Percentiles rank a stretch among this genome's conserved stretches.
These are phyloP conservation scores for Rotaria macrura DNA, from an alignment of 2,888 invertebrate species.

Conservation along the genomic window DNA sequence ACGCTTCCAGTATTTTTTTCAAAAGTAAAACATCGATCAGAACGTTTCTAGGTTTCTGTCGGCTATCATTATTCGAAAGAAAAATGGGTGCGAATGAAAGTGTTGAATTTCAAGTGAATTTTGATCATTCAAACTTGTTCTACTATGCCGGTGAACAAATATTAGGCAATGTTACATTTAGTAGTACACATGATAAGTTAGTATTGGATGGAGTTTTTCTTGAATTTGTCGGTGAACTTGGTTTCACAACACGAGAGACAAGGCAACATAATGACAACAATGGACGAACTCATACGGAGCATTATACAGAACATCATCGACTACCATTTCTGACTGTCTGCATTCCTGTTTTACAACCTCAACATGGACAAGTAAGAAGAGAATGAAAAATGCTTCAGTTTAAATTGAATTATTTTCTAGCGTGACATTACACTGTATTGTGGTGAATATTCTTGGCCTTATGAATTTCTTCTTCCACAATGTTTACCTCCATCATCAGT, in stretches of 20 bases:
- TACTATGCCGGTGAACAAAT: too few species aligned
- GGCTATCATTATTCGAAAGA: too few species aligned
- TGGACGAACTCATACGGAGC: not conserved
- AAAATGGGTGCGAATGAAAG: constrained; percentile 7
- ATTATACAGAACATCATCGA: constrained; percentile 8
- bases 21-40: not conserved
- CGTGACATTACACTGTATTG: not conserved
- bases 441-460: not conserved
- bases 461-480: not conserved
- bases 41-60: not conserved
- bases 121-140: not conserved
- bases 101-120: not conserved
- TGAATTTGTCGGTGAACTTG: not conserved
- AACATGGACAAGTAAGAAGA: not conserved
- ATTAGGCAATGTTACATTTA: too few species aligned
- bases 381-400: not conserved
- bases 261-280: not conserved
- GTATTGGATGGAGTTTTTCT: too few species aligned
- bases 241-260: not conserved
- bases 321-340: not conserved
- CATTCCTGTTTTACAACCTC: not conserved
- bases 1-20: not conserved
- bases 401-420: not conserved
- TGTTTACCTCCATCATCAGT: not conserved
- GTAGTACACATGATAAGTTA: too few species aligned